Base-by-base conservation (phyloP, 2,797 vertebrate genomes). In the Premnoplex brunnescens region DNA sequence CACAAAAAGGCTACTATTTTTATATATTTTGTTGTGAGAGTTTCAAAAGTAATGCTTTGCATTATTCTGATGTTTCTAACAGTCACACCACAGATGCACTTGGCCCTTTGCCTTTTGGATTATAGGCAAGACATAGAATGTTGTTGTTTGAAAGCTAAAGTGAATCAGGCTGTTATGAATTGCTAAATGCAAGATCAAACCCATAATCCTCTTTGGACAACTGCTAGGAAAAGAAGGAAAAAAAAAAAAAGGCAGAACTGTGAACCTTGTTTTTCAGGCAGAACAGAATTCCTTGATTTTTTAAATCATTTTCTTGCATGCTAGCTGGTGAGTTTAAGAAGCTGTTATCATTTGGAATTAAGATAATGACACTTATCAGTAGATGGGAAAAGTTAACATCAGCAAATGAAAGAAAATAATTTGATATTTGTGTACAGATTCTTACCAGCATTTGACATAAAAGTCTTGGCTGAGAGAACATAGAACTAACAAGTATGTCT, bases 141-240 rank as follows among this genome's bases (percentile, higher is more conserved):
- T 86, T 91, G 84, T 79, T 95, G 92, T 94, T 96, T 94, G 94
- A 95, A 96, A 96, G 89, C 92, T 97, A 63, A 95, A 96, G 89
- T 94, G 96, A 95, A 96, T 91, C 95, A 93, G 89, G 26, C 91
- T 92, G 95, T 90, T 95, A 90, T 69, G 90, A 95, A 95, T 95
- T 95, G 76, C 93, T 96, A 97, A 96, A 95, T 86, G 64, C 66
- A 95, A 88, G 83, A 94, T 95, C 95, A 96, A 95, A 87, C 85
- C 59, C 88, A 79, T 96, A 96, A 97, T 96, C 95, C 91, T 95
- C 94, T 96, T 96, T 96, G 93, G 95, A 93, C 59, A 90, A 93
- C 85, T 91, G 80, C 63, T 96, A 76, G 78, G 72, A 86, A 90
- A 91, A 89, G 68, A 87, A 76, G 24, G 19, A 27, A 51, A 64